Conservation (phyloP, 1,140 invertebrate species). For the Zaprionus davidi region DNA sequence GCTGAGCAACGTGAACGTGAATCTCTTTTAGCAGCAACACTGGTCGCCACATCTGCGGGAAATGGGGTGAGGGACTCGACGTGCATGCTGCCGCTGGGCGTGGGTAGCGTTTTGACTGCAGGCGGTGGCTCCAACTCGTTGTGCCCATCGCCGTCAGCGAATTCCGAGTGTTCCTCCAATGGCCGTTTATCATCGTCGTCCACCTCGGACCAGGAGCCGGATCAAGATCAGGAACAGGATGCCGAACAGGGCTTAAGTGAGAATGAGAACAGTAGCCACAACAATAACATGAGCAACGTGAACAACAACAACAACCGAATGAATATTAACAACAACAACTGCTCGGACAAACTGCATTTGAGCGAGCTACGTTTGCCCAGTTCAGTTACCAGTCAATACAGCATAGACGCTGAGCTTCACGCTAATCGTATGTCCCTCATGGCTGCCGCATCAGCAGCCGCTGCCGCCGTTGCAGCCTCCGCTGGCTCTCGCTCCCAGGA, state of each 20-base stretch:
- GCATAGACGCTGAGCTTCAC: constrained; percentile 88
- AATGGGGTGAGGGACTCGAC: constrained; percentile 24
- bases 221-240: constrained; percentile 86
- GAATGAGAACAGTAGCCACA: constrained; percentile 85
- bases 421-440: constrained; percentile 91
- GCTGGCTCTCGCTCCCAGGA: constrained; percentile 84
- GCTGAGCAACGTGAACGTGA: constrained; percentile 94
- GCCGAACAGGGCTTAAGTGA: constrained; percentile 84
- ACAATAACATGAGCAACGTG: constrained; percentile 34
- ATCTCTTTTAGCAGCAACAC: constrained; percentile 89
- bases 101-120: constrained; percentile 16
- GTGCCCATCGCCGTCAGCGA: constrained; percentile 91
- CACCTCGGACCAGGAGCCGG: constrained; percentile 88
- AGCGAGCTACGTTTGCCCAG: constrained; percentile 82
- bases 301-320: constrained; percentile 49
- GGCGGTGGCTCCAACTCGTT: constrained; percentile 85
- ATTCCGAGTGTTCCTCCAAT: constrained; percentile 92
- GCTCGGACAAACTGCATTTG: constrained; percentile 47
- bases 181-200: constrained; percentile 91
- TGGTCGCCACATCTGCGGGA: constrained; percentile 87
- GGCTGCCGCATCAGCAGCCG: constrained; percentile 89
- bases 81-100: constrained; percentile 84
- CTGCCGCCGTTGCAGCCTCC: constrained; percentile 87
- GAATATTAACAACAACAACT: constrained; percentile 54
- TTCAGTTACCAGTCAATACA: constrained; percentile 87